phyloP scores from a whole-genome alignment of 2,797 vertebrate genomes.

The Phrynocephalus guinanensis region DNA sequence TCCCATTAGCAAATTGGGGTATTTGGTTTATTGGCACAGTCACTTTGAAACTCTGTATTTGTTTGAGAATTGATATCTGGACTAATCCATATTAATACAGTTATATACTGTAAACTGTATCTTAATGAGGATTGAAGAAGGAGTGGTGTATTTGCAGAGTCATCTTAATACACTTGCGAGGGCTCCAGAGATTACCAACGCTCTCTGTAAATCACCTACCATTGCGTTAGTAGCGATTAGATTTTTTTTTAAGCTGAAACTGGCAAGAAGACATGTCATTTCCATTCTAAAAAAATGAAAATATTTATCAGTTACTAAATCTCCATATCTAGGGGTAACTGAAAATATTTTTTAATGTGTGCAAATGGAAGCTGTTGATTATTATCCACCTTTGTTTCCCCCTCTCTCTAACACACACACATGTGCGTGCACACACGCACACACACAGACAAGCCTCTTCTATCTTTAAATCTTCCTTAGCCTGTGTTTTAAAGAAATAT shows the following conservation, averaged over 20 bases:
- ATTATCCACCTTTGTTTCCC: background rate
- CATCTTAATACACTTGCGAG: conserved; percentile 66
- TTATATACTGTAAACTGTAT: conserved; percentile 58
- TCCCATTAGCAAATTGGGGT: background rate
- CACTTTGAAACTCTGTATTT: conserved; percentile 65
- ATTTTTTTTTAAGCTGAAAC: conserved; percentile 30
- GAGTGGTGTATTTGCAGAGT: conserved; percentile 62
- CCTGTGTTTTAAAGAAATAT: too few relatives aligned
- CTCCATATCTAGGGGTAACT: background rate
- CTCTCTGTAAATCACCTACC: conserved; percentile 55
- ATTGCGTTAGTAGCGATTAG: conserved; percentile 66
- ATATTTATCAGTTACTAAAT: background rate
- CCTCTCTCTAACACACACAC: too few relatives aligned
- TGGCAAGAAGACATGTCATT: conserved; percentile 16
- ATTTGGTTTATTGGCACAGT: conserved; percentile 32
- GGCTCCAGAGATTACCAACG: conserved; percentile 54
- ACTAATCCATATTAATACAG: conserved; percentile 58
- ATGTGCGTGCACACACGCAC: too few relatives aligned
- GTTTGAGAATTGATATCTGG: conserved; percentile 51
- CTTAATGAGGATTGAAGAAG: conserved; percentile 61
- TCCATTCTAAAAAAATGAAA: background rate
- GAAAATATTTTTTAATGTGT: background rate
- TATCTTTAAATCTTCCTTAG: too few relatives aligned
- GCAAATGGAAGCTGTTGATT: background rate
- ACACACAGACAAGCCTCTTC: too few relatives aligned